Percentiles rank a stretch among this genome's conserved stretches.
These are phyloP conservation scores for Heliconius sara DNA, from an alignment of 2,888 invertebrate genomes.

Conservation along the genomic window DNA sequence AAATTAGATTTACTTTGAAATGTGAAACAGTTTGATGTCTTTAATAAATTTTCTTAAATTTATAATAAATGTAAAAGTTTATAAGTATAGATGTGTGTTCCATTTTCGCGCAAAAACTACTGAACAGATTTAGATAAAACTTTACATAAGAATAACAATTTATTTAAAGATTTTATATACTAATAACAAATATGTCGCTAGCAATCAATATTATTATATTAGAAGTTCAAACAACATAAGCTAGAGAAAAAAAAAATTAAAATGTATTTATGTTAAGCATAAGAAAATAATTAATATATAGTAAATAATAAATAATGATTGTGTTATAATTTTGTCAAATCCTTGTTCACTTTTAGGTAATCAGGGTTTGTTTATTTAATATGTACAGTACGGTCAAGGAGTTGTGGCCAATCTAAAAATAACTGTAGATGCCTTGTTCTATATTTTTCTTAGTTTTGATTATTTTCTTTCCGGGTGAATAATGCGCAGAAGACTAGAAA, in stretches of 20 bases:
- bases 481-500: neutral
- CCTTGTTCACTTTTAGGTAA: neutral
- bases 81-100: too few relatives aligned
- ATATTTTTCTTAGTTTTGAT: neutral
- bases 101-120: too few relatives aligned
- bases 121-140: too few relatives aligned
- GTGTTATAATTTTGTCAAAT: neutral
- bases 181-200: too few relatives aligned
- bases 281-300: neutral
- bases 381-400: neutral
- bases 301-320: neutral
- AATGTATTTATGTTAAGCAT: neutral
- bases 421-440: neutral
- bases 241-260: too few relatives aligned
- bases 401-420: neutral
- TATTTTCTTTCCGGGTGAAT: neutral
- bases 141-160: too few relatives aligned
- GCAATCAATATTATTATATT: too few relatives aligned
- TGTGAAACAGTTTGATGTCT: neutral
- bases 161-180: too few relatives aligned
- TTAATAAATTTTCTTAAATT: neutral
- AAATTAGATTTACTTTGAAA: too few relatives aligned
- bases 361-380: constrained; percentile 10
- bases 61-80: too few relatives aligned
- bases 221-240: neutral